phyloP scores from a whole-genome alignment of 2,113 vertebrate genomes.

The Bujurquina vittata region DNA sequence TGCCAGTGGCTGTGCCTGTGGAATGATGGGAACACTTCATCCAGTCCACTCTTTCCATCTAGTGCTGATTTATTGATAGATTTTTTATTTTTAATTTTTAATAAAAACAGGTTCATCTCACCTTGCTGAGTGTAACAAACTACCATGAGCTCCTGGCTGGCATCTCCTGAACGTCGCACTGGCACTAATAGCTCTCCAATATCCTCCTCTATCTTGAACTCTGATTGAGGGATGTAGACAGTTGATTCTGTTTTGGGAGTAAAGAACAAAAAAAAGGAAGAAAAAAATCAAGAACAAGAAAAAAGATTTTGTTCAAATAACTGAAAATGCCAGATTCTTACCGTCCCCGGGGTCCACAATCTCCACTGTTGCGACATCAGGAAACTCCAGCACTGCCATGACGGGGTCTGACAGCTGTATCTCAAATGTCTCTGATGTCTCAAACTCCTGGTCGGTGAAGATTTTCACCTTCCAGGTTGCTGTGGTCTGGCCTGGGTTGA shows the following conservation, averaged over 20 bases:
- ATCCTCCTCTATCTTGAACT: slow-evolving; percentile 86
- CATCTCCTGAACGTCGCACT: slow-evolving; percentile 83
- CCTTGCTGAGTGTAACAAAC: slow-evolving; percentile 88
- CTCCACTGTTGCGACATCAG: slow-evolving; percentile 81
- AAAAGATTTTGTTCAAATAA: background rate
- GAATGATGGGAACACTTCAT: background rate
- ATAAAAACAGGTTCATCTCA: slow-evolving; percentile 44
- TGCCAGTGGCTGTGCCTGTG: slow-evolving; percentile 83
- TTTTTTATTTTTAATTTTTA: background rate
- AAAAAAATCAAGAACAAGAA: background rate
- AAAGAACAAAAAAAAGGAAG: background rate
- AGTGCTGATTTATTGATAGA: background rate
- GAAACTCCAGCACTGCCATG: slow-evolving; percentile 86
- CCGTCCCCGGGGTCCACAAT: slow-evolving; percentile 89
- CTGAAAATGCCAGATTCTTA: slow-evolving; percentile 47
- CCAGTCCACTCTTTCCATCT: background rate
- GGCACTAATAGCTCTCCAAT: slow-evolving; percentile 85
- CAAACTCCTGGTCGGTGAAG: slow-evolving; percentile 85
- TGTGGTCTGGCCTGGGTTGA: slow-evolving; percentile 86
- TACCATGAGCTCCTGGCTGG: slow-evolving; percentile 85
- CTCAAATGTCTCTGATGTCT: slow-evolving; percentile 87
- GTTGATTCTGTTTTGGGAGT: slow-evolving; percentile 82
- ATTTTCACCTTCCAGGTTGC: slow-evolving; percentile 87
- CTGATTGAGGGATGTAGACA: slow-evolving; percentile 86
- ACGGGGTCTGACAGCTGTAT: slow-evolving; percentile 86